Conservation (phyloP, 2,113 vertebrate genomes). For the Hystrix cristata region DNA sequence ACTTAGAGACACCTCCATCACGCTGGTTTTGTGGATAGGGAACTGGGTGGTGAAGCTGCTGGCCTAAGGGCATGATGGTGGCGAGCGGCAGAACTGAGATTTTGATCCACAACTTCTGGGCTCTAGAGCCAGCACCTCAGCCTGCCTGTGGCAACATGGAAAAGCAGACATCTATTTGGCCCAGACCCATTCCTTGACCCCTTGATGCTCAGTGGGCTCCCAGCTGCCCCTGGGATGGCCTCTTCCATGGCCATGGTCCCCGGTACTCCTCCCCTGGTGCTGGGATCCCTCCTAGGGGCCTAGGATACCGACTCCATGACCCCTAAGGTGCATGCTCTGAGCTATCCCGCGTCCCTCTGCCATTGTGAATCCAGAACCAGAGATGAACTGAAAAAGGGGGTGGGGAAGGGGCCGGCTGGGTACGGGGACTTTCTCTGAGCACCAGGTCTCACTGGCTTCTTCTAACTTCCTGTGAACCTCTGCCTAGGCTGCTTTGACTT, state of each 20-base stretch:
- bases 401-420: background rate
- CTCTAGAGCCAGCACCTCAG: background rate
- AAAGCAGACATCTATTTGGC: fast-evolving
- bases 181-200: background rate
- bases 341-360: background rate
- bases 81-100: background rate
- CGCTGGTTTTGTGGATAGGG: background rate
- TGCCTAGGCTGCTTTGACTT: background rate
- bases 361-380: background rate
- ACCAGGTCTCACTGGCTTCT: background rate
- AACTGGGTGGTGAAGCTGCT: background rate
- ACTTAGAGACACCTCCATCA: background rate
- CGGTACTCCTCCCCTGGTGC: background rate
- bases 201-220: fast-evolving
- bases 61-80: background rate
- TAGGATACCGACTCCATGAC: no score
- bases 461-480: background rate
- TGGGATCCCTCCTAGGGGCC: background rate
- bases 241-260: background rate
- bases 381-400: background rate
- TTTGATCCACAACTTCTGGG: background rate
- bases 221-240: background rate
- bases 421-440: fast-evolving
- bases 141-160: background rate
- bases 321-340: background rate